Evolutionary conservation across 2,113 vertebrate species (phyloP).

Genomic region (Pungitius pungitius): DNA sequence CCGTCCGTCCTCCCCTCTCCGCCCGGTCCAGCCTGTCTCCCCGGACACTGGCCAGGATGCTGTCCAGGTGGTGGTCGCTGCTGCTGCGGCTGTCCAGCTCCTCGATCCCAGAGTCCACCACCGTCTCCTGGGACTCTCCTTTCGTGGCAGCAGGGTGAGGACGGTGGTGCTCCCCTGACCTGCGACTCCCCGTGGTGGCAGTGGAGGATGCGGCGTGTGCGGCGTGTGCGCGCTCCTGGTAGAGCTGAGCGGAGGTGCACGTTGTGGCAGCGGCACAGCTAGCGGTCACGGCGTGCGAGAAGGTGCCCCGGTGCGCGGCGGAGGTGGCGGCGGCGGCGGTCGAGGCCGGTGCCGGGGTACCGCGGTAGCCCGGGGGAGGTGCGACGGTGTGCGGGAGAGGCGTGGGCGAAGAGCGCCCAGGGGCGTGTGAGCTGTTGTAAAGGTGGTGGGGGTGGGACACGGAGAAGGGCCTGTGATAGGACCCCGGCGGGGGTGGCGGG

Average conservation of each 20-base stretch:
- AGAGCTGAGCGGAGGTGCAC: constrained; percentile 72
- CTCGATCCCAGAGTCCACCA: constrained; percentile 92
- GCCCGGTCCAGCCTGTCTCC: constrained; percentile 71
- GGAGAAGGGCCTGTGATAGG: constrained; percentile 82
- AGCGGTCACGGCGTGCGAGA: constrained; percentile 63
- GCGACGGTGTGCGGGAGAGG: constrained; percentile 69
- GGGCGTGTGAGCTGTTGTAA: constrained; percentile 74
- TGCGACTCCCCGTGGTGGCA: constrained; percentile 53
- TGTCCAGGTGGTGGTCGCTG: constrained; percentile 93
- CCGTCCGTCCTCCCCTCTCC: constrained; percentile 62
- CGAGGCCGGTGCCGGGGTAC: constrained; percentile 50
- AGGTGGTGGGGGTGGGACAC: constrained; percentile 81
- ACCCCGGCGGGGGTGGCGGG: constrained; percentile 77
- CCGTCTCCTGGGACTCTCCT: constrained; percentile 85
- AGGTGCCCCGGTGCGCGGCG: constrained; percentile 56
- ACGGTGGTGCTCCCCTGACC: constrained; percentile 69
- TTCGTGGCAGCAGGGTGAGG: constrained; percentile 67
- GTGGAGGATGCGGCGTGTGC: constrained; percentile 64
- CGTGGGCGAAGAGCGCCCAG: constrained; percentile 78
- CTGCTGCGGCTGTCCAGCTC: constrained; percentile 94
- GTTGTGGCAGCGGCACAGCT: constrained; percentile 69
- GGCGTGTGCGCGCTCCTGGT: constrained; percentile 66
- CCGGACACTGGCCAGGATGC: constrained; percentile 80
- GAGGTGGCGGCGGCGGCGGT: constrained; percentile 65
- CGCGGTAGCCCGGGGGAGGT: constrained; percentile 74